phyloP scores from a whole-genome alignment of 2,113 vertebrate genomes.

The Miniopterus natalensis region DNA sequence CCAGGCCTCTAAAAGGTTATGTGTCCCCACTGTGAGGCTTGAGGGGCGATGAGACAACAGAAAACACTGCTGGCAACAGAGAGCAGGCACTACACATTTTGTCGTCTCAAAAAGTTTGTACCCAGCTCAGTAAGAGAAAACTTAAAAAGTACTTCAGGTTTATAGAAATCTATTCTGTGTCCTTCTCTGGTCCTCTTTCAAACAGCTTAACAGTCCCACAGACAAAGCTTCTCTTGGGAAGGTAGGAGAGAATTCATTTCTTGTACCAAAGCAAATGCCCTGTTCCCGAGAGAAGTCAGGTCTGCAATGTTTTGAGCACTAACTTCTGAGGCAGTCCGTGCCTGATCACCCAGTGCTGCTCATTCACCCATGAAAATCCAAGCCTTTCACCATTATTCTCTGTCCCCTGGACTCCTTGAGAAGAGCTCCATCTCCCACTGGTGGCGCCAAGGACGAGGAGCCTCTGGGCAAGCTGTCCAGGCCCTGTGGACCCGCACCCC shows the following conservation, averaged over 20 bases:
- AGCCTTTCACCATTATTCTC: neutral
- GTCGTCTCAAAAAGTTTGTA: neutral
- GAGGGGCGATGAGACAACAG: rapidly evolving
- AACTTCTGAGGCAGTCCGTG: neutral
- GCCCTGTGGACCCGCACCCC: neutral
- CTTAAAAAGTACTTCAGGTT: neutral
- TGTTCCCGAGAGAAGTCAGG: neutral
- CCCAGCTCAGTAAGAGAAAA: neutral
- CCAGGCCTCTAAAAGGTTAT: neutral
- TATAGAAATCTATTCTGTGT: neutral
- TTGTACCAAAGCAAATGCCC: neutral
- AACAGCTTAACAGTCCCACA: rapidly evolving
- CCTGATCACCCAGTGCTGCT: neutral
- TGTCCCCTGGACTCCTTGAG: neutral
- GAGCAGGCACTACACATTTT: too few relatives aligned
- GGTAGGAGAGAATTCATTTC: neutral
- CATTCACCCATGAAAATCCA: neutral
- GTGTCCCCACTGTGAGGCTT: rapidly evolving
- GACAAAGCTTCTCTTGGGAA: neutral
- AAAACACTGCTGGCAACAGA: neutral
- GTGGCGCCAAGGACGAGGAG: neutral
- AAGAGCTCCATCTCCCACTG: neutral
- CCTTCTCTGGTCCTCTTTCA: neutral
- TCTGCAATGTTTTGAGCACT: neutral
- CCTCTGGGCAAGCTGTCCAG: neutral